Evolutionary conservation across 2,797 vertebrate genomes (phyloP), one percentile per base, ranked within the genome.

Genomic region (Decapterus maruadsi): DNA sequence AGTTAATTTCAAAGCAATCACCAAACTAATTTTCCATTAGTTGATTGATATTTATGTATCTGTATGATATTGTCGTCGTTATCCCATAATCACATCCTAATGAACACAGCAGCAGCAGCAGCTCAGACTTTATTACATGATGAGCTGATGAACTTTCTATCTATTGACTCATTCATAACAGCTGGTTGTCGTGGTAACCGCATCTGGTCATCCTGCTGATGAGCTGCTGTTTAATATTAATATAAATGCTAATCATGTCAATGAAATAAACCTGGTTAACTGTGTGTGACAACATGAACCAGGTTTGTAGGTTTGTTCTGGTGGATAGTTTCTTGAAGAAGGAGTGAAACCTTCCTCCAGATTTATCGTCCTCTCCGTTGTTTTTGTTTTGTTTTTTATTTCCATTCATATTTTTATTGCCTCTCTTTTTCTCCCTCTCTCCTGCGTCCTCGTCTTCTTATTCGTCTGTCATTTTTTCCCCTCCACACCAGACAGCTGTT

Each of bases 351-450:
- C 31, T 42, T 59, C 40, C 14, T 48, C 8, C 46, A 42, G n/a
- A 67, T 91, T 50, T 81, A 31, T 42, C 1, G 46, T 80, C 88
- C 63, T 43, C 84, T 22, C 29, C 2, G 2, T 45, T 45, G 40
- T 42, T 42, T 42, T 42, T 42, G 2, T 10, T 13, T 69, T 60
- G 26, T 77, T 20, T 86, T 43, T 84, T 11, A 10, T 29, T 64
- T 66, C 84, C 54, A 22, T 85, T 12, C 0, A 26, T 14, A 38
- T 48, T 1, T 1, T 76, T 86, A 55, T 22, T 77, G 96, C 64
- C 48, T 62, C 26, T 26, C 26, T 26, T 26, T 26, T 3, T 26
- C 26, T 26, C 26, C 3, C 31, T 34, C 31, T 34, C 51, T 54
- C 8, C 62, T 60, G 1, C 54, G 12, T 51, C 43, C 45, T 43